A percentile compares a stretch with the other conserved stretches of the same genome.
Conservation (phyloP, 2,888 invertebrate genomes). For the Seira sanloemensis region DNA sequence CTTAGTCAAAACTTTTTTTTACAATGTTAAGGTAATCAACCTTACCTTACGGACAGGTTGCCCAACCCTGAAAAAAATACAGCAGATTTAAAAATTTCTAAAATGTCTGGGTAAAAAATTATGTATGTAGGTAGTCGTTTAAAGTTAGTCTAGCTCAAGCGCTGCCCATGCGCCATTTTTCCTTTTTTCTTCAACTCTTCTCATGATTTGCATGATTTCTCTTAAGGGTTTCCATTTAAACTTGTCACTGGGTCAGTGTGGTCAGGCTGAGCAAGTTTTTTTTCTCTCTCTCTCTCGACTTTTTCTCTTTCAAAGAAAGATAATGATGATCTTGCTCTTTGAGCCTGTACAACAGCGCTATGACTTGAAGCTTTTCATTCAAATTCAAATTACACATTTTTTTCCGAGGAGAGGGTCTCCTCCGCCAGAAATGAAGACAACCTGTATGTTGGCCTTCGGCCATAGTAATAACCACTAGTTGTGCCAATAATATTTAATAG, state of each 20-base stretch:
- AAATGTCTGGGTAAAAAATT: constrained; percentile 48
- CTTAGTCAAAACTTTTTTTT: constrained; percentile 8
- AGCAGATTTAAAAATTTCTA: constrained; percentile 55
- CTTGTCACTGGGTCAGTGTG: constrained; percentile 66
- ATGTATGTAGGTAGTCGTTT: neutral
- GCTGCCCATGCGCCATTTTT: neutral
- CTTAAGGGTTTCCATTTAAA: constrained; percentile 58
- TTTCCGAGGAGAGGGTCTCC: constrained; percentile 22
- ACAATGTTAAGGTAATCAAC: constrained; percentile 34
- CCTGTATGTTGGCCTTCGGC: constrained; percentile 46
- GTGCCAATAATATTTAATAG: neutral
- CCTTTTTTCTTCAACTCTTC: neutral
- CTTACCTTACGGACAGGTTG: constrained; percentile 43
- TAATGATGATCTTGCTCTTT: constrained; percentile 48
- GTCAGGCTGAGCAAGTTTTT: constrained; percentile 63
- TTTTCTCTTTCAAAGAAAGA: constrained; percentile 41
- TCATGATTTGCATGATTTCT: constrained; percentile 65
- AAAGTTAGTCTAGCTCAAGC: neutral
- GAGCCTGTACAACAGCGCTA: constrained; percentile 23
- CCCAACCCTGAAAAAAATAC: constrained; percentile 47
- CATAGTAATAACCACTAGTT: neutral
- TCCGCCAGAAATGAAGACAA: constrained; percentile 21
- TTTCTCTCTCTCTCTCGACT: constrained; percentile 22
- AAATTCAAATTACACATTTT: constrained; percentile 26
- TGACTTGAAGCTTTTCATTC: constrained; percentile 44